Base-by-base conservation (phyloP, 2,888 invertebrate species). In the Agrochola macilenta region DNA sequence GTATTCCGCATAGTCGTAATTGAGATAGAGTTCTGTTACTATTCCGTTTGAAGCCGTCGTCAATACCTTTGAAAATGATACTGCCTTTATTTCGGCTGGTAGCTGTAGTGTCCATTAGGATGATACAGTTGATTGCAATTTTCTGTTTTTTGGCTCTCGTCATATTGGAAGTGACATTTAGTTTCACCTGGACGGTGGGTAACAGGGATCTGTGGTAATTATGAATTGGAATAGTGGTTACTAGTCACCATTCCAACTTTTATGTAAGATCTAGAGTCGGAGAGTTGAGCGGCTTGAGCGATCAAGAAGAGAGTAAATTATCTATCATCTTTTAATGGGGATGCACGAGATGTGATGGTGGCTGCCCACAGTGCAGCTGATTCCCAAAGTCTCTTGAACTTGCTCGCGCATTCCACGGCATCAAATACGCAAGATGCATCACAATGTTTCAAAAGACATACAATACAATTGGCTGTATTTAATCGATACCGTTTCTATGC, bases 31-130 rank as follows among this genome's bases (percentile, higher is more conserved):
- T 76, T 68, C 30, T 49, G n/a, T 49, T n/a, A 43, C 54, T 35
- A 66, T 77, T 70, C 46, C 20, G 54, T 72, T 72, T 69, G 83
- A 54, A 30, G 14, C n/a, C 52, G 14, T n/a, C n/a, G n/a, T 46
- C 65, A 35, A 77, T 76, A 11, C 49, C 57, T 68, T 70, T 66
- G 70, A 7, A 76, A 65, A 63, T 68, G 14, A 14, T n/a, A 17
- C 30, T 0, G 8, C 14, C 20, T 39, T 17, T 76, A 30, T 81
- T 81, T n/a, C 14, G 20, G 0, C 17, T 30, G 14, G 14, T 23
- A 26, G 14, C 11, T 43, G 8, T 23, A 9, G 0, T 12, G 35
- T 39, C 23, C 12, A 61, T 49, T 66, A 73, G 5, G 8, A 54
- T 20, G 35, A 26, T 39, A 23, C 5, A 3, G 5, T 46, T 39